A percentile compares a stretch with the other conserved stretches of the same genome.
Evolutionary conservation across 2,113 vertebrate species (phyloP).

Genomic region (Microcebus ravelobensis): DNA sequence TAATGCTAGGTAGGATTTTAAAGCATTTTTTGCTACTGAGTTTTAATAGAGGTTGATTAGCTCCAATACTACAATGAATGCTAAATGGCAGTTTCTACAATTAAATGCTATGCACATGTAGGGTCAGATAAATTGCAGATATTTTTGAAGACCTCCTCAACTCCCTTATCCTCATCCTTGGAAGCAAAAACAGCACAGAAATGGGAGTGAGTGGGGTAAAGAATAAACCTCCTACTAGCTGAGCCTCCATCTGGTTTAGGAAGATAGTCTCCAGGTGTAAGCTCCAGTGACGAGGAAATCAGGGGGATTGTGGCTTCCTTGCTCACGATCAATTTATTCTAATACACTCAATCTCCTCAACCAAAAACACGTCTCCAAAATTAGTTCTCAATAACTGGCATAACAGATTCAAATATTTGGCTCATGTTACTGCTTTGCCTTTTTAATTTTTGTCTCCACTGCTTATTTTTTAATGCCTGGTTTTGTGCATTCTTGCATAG

Average conservation of each 20-base stretch:
- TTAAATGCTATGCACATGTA: not conserved
- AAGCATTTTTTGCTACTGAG: not conserved
- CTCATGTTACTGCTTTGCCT: not conserved
- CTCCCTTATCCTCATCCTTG: not conserved
- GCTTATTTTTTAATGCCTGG: not conserved
- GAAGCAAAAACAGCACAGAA: not conserved
- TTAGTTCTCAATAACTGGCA: not conserved
- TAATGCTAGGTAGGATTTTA: not conserved
- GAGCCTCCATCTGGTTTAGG: not conserved
- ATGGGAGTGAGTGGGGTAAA: not conserved
- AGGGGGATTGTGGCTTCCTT: not conserved
- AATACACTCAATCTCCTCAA: not conserved
- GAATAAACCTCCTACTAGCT: not conserved
- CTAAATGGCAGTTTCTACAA: not conserved
- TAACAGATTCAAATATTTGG: not conserved
- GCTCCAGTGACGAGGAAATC: not conserved
- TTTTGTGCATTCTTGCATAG: not conserved
- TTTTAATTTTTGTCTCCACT: not conserved
- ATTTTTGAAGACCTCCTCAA: not conserved
- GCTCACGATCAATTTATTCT: not conserved
- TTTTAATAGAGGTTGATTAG: not conserved
- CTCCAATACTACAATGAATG: not conserved
- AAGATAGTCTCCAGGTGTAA: not conserved
- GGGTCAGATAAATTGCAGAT: not conserved
- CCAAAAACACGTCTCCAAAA: not conserved